Conservation (phyloP, 2,113 vertebrate genomes). For the Parus major region DNA sequence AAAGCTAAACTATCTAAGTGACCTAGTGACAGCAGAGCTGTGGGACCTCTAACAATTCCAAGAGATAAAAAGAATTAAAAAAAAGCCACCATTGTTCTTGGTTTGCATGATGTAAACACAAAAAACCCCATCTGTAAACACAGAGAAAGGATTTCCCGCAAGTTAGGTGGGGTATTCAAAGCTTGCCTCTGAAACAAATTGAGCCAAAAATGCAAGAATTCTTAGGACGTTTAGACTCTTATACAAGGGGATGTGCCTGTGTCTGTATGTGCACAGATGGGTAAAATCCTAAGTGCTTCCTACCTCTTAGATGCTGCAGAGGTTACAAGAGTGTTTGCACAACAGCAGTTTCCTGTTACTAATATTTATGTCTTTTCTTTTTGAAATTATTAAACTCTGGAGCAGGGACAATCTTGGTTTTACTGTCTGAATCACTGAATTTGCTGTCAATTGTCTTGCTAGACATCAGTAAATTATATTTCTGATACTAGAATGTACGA, state of each 20-base stretch:
- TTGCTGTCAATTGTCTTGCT: background rate
- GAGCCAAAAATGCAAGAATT: background rate
- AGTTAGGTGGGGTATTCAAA: constrained; percentile 36
- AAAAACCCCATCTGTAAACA: constrained; percentile 26
- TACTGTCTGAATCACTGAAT: background rate
- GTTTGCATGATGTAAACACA: constrained; percentile 26
- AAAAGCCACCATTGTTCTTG: constrained; percentile 23
- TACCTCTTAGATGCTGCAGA: background rate
- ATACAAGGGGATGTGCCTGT: background rate
- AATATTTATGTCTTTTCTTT: background rate
- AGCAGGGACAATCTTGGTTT: background rate
- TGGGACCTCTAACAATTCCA: background rate
- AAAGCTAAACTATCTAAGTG: constrained; percentile 12
- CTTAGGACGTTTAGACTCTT: background rate
- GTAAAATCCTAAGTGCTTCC: background rate
- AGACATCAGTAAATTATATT: background rate
- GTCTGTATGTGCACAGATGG: background rate
- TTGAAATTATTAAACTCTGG: background rate
- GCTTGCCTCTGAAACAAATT: background rate
- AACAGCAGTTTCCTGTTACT: background rate
- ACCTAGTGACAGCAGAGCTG: constrained; percentile 28
- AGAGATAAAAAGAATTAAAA: constrained; percentile 16
- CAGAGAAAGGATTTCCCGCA: constrained; percentile 46
- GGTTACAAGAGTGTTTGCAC: background rate
- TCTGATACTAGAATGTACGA: background rate